Percentiles rank a stretch among this genome's conserved stretches.
These are phyloP conservation scores for Aporophyla lueneburgensis DNA, from an alignment of 2,888 invertebrate genomes.

Conservation along the genomic window DNA sequence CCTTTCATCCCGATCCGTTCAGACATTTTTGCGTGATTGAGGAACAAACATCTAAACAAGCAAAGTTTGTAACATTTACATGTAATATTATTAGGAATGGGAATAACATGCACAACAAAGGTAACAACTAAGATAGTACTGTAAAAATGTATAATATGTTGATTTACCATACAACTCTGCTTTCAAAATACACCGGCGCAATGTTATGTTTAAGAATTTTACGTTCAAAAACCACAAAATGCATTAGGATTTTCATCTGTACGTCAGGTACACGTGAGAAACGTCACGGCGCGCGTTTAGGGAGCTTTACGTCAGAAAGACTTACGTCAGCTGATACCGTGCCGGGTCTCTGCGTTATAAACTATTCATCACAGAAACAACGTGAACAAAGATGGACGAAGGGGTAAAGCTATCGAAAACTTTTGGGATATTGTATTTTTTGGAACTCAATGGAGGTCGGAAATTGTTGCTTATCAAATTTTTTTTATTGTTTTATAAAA, in stretches of 20 bases:
- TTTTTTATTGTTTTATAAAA: neutral
- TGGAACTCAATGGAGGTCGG: no score
- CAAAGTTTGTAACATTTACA: no score
- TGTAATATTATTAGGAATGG: no score
- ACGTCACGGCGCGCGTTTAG: conserved; percentile 28
- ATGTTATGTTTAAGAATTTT: no score
- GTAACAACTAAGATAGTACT: no score
- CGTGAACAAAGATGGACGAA: neutral
- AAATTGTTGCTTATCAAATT: neutral
- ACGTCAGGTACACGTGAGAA: conserved; percentile 17
- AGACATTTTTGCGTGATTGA: no score
- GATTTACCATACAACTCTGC: no score
- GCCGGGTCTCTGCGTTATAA: conserved; percentile 22
- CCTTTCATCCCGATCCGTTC: no score
- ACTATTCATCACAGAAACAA: conserved; percentile 36
- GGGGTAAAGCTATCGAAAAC: neutral
- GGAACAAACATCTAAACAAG: no score
- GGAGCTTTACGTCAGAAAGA: conserved; percentile 42
- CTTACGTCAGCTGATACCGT: conserved; percentile 13
- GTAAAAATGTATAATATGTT: no score
- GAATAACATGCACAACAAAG: no score
- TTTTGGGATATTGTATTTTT: neutral
- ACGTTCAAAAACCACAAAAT: neutral
- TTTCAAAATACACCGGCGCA: no score
- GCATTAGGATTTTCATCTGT: neutral